Conservation (phyloP, 2,113 vertebrate genomes). For the Gracilinanus agilis region DNA sequence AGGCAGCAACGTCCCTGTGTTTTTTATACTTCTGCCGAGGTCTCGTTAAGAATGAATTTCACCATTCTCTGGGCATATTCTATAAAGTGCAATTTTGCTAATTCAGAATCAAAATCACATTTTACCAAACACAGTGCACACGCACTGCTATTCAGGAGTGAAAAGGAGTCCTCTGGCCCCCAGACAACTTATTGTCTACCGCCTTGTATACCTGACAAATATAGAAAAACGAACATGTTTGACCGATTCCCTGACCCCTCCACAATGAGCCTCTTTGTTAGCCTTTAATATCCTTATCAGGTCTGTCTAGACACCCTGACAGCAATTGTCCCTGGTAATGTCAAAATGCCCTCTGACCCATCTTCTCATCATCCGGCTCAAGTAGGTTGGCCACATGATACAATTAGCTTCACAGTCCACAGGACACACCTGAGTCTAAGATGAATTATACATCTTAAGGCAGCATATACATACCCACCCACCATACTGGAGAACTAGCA, state of each 20-base stretch:
- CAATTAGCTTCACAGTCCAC: neutral
- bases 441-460: neutral
- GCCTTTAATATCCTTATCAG: constrained; percentile 86
- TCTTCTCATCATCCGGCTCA: constrained; percentile 48
- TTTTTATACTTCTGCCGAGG: neutral
- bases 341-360: constrained; percentile 75
- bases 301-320: constrained; percentile 86
- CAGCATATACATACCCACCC: neutral
- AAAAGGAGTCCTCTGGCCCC: constrained; percentile 46
- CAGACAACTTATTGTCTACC: constrained; percentile 55
- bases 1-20: neutral
- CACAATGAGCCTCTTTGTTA: constrained; percentile 86
- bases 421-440: constrained; percentile 66
- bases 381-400: constrained; percentile 54
- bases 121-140: neutral
- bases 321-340: constrained; percentile 79
- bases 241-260: constrained; percentile 84
- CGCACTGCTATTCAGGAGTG: constrained; percentile 8
- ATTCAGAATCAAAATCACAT: neutral
- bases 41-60: accelerated
- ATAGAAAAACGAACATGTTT: constrained; percentile 18
- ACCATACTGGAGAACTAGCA: neutral
- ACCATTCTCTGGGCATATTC: neutral
- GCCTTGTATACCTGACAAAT: constrained; percentile 80
- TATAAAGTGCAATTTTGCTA: constrained; percentile 15